A percentile compares a stretch with the other conserved stretches of the same genome.
Conservation (phyloP, 2,888 invertebrate genomes). For the Tineola bisselliella region DNA sequence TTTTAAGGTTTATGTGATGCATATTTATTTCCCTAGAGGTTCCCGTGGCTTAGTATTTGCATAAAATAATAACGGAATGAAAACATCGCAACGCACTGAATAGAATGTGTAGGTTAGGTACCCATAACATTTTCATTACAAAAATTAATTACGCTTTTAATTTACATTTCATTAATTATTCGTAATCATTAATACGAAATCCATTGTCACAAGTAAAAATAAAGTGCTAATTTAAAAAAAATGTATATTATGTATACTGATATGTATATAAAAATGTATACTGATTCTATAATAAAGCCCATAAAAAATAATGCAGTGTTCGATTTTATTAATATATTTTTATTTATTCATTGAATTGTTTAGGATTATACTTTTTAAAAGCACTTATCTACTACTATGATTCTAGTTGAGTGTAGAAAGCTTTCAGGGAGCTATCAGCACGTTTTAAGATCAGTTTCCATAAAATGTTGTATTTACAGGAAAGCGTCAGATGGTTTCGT, state of each 20-base stretch:
- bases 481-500: background rate
- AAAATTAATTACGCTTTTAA: background rate
- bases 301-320: too few species aligned
- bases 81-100: background rate
- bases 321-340: too few species aligned
- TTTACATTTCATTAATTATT: too few species aligned
- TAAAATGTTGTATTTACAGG: background rate
- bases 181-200: too few species aligned
- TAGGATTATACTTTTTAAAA: too few species aligned
- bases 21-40: conserved; percentile 23
- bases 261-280: too few species aligned
- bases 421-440: background rate
- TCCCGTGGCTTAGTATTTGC: conserved; percentile 20
- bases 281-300: too few species aligned
- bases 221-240: too few species aligned
- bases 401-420: background rate
- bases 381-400: background rate
- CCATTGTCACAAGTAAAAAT: too few species aligned
- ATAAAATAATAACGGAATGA: conserved; percentile 20
- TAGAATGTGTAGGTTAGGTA: background rate
- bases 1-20: conserved; percentile 11
- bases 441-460: background rate
- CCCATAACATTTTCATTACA: background rate
- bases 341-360: too few species aligned
- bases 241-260: too few species aligned